Base-by-base conservation (phyloP, 2,113 vertebrate genomes). In the Atractosteus spatula region DNA sequence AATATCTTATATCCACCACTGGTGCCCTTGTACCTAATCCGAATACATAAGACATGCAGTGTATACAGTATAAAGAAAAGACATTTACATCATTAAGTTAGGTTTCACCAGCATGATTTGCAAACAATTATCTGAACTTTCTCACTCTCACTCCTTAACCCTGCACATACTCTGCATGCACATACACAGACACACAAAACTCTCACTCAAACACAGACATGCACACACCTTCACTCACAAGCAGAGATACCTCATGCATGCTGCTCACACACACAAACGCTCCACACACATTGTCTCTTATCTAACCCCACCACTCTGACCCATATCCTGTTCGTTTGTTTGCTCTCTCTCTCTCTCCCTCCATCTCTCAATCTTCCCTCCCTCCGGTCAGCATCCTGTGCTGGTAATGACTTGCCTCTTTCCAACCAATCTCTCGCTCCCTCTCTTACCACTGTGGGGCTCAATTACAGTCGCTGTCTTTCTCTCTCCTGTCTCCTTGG, bases 291-390 rank as follows among this genome's bases (percentile, higher is more conserved):
- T 78, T 79, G 77, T 61, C 62, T 76, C 66, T 75, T 75, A 66
- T 78, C 81, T 78, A 41, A 13, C 62, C 41, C 13, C 68, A 61
- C 13, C 76, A 73, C 66, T 63, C 66, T 54, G 63, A 61, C 69
- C 10, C 68, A 66, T 65, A 71, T 78, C 69, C 74, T 72, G 54
- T 61, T 84, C 68, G 62, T 80, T 70, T 77, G 80, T 75, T 77
- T 70, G 62, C 62, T 47, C 71, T 12, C 8, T 81, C 61, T 82
- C 78, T 81, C 45, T 62, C 71, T 74, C 54, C 43, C 55, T 55
- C 55, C 29, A 51, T 68, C 4, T 47, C 57, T 63, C 76, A 66
- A 74, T 70, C 64, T 69, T 65, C 72, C 47, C 47, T 51, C n/a
- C 14, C 43, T 65, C 17, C 13, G 5, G 13, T 64, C 17, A 10